phyloP scores from a whole-genome alignment of 2,797 vertebrate genomes.

The Myotis findleyi region DNA sequence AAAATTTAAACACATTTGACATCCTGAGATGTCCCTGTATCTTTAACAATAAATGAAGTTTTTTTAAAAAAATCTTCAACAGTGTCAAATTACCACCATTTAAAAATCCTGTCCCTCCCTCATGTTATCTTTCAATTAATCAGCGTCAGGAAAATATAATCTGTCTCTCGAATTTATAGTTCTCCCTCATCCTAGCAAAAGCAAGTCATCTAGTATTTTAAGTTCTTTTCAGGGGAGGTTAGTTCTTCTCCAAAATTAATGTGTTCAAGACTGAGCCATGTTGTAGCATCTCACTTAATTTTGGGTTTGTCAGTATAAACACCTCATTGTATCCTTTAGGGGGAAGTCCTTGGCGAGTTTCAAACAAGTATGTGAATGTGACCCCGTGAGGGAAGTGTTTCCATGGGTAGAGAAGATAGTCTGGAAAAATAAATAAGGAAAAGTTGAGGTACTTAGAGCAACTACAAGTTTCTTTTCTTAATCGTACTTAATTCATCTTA shows the following conservation, averaged over 20 bases:
- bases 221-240: slow-evolving; percentile 60
- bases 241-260: slow-evolving; percentile 75
- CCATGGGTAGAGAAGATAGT: slow-evolving; percentile 87
- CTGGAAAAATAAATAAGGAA: slow-evolving; percentile 82
- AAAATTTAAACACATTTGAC: background rate
- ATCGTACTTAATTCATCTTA: slow-evolving; percentile 86
- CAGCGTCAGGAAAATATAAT: background rate
- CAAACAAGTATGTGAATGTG: slow-evolving; percentile 90
- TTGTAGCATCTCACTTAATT: slow-evolving; percentile 71
- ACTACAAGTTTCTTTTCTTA: slow-evolving; percentile 87
- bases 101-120: background rate
- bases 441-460: slow-evolving; percentile 77
- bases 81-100: too few relatives aligned
- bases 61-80: background rate
- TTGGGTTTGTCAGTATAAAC: slow-evolving; percentile 69
- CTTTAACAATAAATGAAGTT: background rate
- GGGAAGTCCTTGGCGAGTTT: slow-evolving; percentile 85
- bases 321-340: slow-evolving; percentile 76
- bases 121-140: background rate
- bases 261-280: slow-evolving; percentile 58
- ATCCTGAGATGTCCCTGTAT: background rate
- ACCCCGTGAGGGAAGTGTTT: slow-evolving; percentile 88
- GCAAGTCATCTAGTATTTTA: slow-evolving; percentile 62
- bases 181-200: background rate
- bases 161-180: background rate